Evolutionary conservation across 2,888 invertebrate genomes (phyloP), one percentile per base, ranked within the genome.

Genomic region (Hypomecis punctinalis): DNA sequence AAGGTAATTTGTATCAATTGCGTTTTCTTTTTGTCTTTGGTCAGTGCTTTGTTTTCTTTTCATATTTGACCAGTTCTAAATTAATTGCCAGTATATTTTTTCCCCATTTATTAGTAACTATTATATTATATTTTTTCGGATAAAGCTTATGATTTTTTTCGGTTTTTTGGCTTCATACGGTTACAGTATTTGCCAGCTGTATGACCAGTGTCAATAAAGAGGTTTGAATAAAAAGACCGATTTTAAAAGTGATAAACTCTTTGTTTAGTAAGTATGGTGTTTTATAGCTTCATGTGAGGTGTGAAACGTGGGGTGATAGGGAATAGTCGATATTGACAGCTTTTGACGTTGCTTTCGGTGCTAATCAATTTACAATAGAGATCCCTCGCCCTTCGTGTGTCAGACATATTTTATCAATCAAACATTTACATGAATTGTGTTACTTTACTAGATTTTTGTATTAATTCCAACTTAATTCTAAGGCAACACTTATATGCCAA

Each of bases 1-100:
- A 78, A 80, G 81, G 81, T 83, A 84, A 87, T 86, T 86, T 86
- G 83, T 86, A 83, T 84, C 84, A 83, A 84, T 85, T 84, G 77
- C 67, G 64, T 70, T 72, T 70, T 66, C 52, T 67, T 63, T 66
- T 66, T 68, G 54, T 56, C 61, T 43, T 62, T 61, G 71, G 69
- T 68, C 67, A 71, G 59, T 61, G 64, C 54, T 61, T 61, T 61
- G 56, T 61, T 62, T 68, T 63, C 51, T 64, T 35, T 67, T 62
- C 63, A 69, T 69, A 65, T 69, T 54, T 10, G 37, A 10, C 33
- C 56, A 42, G 56, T 57, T 23, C 9, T 45, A 54, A 40, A 59
- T 64, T 56, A 59, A 63, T 59, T 67, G 54, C 47, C 62, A 51
- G 55, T 46, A 55, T 9, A 60, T 55, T 40, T 46, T 36, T 48